These are phyloP conservation scores for Misgurnus mizolepis DNA, from an alignment of 2,113 vertebrate genomes.

Conservation along the genomic window DNA sequence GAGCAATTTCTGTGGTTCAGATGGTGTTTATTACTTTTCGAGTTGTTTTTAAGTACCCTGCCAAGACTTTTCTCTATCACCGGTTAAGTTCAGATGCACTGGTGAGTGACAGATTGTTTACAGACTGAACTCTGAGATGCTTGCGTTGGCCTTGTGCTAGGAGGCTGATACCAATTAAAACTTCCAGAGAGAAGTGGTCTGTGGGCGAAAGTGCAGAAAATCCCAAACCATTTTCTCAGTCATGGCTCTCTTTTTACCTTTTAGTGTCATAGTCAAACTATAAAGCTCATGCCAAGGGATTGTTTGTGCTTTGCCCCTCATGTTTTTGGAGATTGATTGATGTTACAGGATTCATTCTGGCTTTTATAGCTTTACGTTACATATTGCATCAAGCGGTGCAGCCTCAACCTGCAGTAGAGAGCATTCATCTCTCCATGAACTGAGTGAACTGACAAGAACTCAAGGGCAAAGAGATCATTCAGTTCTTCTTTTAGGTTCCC, in stretches of 20 bases:
- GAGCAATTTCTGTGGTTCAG: constrained; percentile 3
- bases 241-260: background rate
- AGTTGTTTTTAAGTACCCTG: constrained; percentile 4
- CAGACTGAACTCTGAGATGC: background rate
- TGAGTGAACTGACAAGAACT: background rate
- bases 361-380: constrained; percentile 10
- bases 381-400: background rate
- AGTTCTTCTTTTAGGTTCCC: constrained; percentile 18
- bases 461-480: background rate
- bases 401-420: background rate
- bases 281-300: background rate
- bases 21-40: background rate
- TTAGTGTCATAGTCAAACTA: background rate
- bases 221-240: background rate
- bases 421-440: background rate
- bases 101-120: constrained; percentile 11
- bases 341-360: background rate
- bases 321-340: constrained; percentile 1
- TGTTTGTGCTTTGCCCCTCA: background rate
- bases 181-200: background rate
- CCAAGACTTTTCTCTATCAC: background rate
- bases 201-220: background rate
- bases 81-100: background rate
- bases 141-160: background rate
- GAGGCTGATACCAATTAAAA: constrained; percentile 13